Evolutionary conservation across 2,888 invertebrate species (phyloP).

Genomic region (Magallana nippona): DNA sequence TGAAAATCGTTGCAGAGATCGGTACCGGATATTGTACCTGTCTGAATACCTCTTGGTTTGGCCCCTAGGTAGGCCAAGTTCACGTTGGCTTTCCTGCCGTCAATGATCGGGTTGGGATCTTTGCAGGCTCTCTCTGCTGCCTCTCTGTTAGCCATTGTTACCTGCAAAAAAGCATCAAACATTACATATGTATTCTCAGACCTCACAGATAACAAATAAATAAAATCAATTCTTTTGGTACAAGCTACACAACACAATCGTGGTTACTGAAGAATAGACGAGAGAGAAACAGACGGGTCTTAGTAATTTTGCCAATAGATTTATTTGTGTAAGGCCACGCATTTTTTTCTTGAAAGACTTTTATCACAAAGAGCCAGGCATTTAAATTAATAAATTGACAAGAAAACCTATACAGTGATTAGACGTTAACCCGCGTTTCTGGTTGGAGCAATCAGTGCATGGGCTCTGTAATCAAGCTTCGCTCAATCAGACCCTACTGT

Average conservation of each 20-base stretch:
- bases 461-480: constrained; percentile 15
- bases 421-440: constrained; percentile 33
- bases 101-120: constrained; percentile 98
- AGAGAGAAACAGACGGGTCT: constrained; percentile 5
- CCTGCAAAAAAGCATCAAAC: constrained; percentile 83
- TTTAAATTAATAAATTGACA: constrained; percentile 35
- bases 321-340: constrained; percentile 27
- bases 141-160: constrained; percentile 97
- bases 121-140: constrained; percentile 98
- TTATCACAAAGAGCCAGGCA: constrained; percentile 24
- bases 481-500: constrained; percentile 8
- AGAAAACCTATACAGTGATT: constrained; percentile 24
- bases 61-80: constrained; percentile 98
- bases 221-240: background rate
- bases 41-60: constrained; percentile 85
- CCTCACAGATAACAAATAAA: too few relatives aligned
- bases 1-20: background rate
- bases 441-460: constrained; percentile 27
- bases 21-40: constrained; percentile 51
- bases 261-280: background rate
- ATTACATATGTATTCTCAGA: background rate
- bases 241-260: background rate
- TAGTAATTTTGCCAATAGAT: constrained; percentile 29
- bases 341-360: constrained; percentile 14
- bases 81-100: constrained; percentile 98